phyloP scores from a whole-genome alignment of 2,113 vertebrate genomes.

The Bungarus multicinctus region DNA sequence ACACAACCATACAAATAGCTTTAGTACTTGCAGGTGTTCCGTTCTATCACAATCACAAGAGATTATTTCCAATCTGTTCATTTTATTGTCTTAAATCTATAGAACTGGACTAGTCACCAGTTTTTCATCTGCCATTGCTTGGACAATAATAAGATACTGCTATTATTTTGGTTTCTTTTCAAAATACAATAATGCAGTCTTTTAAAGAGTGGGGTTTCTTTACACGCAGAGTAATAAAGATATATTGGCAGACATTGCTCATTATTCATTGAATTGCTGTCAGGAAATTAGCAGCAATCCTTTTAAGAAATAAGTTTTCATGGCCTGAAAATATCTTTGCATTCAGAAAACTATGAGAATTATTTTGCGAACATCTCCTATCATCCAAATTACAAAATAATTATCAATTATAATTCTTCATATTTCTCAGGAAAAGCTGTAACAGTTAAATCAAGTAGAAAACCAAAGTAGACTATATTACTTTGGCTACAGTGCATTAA shows the following conservation, averaged over 20 bases:
- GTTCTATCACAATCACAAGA: slow-evolving; percentile 35
- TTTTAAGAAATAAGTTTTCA: neutral
- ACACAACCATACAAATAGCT: neutral
- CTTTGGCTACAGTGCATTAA: neutral
- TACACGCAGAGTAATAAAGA: neutral
- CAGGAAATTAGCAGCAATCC: neutral
- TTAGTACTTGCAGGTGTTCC: slow-evolving; percentile 2
- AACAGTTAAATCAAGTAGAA: neutral
- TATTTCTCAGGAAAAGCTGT: neutral
- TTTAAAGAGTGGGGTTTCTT: neutral
- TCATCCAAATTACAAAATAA: neutral
- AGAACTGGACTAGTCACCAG: neutral
- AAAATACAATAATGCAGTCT: neutral
- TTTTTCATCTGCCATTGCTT: slow-evolving; percentile 9
- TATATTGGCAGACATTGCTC: neutral
- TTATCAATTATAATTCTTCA: neutral
- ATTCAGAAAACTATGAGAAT: neutral
- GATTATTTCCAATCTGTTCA: neutral
- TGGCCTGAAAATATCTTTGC: neutral
- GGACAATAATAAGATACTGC: neutral
- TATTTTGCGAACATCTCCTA: neutral
- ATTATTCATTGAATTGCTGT: neutral
- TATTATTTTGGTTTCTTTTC: neutral
- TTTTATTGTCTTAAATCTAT: slow-evolving; percentile 21
- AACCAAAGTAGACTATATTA: neutral